These are phyloP conservation scores for Parotocinclus haroldoi DNA, from an alignment of 2,797 vertebrate species.

Conservation along the genomic window DNA sequence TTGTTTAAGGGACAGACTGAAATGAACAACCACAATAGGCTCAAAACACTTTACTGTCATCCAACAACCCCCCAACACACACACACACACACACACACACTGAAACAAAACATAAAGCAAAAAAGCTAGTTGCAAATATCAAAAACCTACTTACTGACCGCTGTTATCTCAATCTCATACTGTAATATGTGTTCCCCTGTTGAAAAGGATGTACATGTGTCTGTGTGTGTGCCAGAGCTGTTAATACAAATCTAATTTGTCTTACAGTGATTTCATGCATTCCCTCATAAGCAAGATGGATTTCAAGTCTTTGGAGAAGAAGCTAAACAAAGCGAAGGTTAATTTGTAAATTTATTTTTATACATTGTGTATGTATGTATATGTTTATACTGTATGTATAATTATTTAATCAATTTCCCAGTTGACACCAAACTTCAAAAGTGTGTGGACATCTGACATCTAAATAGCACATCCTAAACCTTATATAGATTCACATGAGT, in stretches of 20 bases:
- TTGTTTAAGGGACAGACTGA: slow-evolving; percentile 85
- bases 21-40: slow-evolving; percentile 97
- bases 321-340: slow-evolving; percentile 70
- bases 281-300: slow-evolving; percentile 65
- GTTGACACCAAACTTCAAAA: too few relatives aligned
- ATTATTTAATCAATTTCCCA: too few relatives aligned
- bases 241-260: not conserved
- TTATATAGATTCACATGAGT: too few relatives aligned
- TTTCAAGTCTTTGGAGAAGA: slow-evolving; percentile 67
- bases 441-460: too few relatives aligned
- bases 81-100: not conserved
- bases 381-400: too few relatives aligned
- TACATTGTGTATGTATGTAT: too few relatives aligned
- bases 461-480: too few relatives aligned
- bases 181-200: too few relatives aligned
- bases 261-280: slow-evolving; percentile 65
- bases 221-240: too few relatives aligned
- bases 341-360: slow-evolving; percentile 2
- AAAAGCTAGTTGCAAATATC: not conserved
- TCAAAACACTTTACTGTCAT: slow-evolving; percentile 98
- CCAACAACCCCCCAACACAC: slow-evolving; percentile 57
- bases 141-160: too few relatives aligned
- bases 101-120: not conserved
- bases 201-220: too few relatives aligned
- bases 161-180: too few relatives aligned